phyloP scores from a whole-genome alignment of 1,140 invertebrate species.

The honey bee (Apis mellifera) region Amel_HAv3.1 CM009937.2:11270001-11270500 shows the following conservation, averaged over 20 bases:
- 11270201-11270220: background rate
- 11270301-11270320: conserved; percentile 34
- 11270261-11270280: conserved; percentile 34
- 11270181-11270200: background rate
- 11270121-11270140: background rate
- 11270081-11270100: too few relatives aligned
- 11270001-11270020: background rate
- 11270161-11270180: too few relatives aligned
- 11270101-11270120: conserved; percentile 3
- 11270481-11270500: too few relatives aligned
- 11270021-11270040: background rate
- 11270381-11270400: conserved; percentile 11
- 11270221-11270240: background rate
- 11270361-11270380: too few relatives aligned
- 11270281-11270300: conserved; percentile 48
- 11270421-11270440: conserved; percentile 24
- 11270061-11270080: too few relatives aligned
- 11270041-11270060: conserved; percentile 18
- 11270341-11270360: conserved; percentile 51
- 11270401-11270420: conserved; percentile 19
- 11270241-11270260: conserved; percentile 46
- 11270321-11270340: conserved; percentile 54
- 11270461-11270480: background rate
- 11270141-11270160: background rate
- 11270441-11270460: too few relatives aligned